phyloP scores from a whole-genome alignment of 2,113 vertebrate genomes.

The Artemisiospiza belli region DNA sequence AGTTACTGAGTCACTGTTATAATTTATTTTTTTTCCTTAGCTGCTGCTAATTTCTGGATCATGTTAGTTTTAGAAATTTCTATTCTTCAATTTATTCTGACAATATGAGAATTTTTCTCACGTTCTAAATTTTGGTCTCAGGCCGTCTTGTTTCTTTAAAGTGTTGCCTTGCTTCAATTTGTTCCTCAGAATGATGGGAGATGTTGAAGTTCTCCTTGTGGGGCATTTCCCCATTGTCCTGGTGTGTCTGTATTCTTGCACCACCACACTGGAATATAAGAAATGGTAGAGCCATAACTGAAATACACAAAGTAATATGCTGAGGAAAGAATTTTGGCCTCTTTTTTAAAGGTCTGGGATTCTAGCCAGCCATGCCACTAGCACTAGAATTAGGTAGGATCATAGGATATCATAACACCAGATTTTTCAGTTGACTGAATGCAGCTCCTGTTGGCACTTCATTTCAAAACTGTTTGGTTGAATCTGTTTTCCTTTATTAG shows the following conservation, averaged over 20 bases:
- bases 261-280: not conserved
- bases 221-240: not conserved
- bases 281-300: not conserved
- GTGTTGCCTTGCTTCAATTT: not conserved
- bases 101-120: not conserved
- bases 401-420: not conserved
- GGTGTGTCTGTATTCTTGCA: not conserved
- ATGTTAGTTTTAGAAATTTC: not conserved
- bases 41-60: not conserved
- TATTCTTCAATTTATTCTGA: not conserved
- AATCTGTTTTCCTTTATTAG: slow-evolving; percentile 44
- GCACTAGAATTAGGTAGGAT: not conserved
- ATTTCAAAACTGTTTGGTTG: slow-evolving; percentile 39
- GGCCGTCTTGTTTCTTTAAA: not conserved
- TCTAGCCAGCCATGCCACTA: not conserved
- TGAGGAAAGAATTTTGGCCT: not conserved
- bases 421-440: not conserved
- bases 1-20: not conserved
- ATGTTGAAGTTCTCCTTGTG: fast-evolving
- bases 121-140: not conserved
- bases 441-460: not conserved
- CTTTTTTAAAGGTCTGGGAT: not conserved
- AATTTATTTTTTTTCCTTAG: slow-evolving; percentile 1
- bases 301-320: not conserved
- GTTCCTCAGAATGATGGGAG: not conserved